These are phyloP conservation scores for Lysandra bellargus DNA, from an alignment of 2,888 invertebrate genomes.

Conservation along the genomic window DNA sequence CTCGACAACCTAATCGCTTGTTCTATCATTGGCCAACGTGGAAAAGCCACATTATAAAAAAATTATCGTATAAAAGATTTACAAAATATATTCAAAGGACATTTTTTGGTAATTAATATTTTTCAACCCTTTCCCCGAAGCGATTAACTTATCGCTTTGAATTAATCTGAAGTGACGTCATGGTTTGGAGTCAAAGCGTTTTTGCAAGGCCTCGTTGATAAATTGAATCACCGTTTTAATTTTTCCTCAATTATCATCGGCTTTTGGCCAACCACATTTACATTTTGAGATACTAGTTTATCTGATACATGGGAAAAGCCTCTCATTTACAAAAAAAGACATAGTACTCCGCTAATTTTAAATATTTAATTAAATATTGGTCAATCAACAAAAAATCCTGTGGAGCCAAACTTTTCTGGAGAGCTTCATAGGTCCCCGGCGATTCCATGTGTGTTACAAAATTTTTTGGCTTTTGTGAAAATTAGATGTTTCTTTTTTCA, in stretches of 20 bases:
- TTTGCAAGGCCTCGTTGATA: not conserved
- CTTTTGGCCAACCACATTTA: not conserved
- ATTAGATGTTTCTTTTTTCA: too few relatives aligned
- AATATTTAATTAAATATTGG: too few relatives aligned
- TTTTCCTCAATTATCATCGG: not conserved
- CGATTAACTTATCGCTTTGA: slow-evolving; percentile 3
- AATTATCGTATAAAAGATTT: not conserved
- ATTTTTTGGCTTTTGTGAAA: too few relatives aligned
- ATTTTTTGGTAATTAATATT: not conserved
- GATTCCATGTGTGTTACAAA: too few relatives aligned
- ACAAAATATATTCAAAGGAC: not conserved
- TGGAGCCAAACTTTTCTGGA: too few relatives aligned
- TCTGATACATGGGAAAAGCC: too few relatives aligned
- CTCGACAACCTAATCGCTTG: too few relatives aligned
- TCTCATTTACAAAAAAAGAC: too few relatives aligned
- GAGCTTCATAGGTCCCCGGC: too few relatives aligned
- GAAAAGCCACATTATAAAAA: not conserved
- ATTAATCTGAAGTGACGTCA: not conserved
- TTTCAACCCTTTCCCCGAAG: not conserved
- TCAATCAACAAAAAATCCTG: too few relatives aligned
- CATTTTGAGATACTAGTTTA: too few relatives aligned
- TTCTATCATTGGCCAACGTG: not conserved
- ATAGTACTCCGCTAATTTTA: too few relatives aligned
- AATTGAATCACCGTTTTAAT: not conserved
- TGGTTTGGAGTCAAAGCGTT: not conserved